phyloP scores from a whole-genome alignment of 2,113 vertebrate genomes.

The Papio anubis region DNA sequence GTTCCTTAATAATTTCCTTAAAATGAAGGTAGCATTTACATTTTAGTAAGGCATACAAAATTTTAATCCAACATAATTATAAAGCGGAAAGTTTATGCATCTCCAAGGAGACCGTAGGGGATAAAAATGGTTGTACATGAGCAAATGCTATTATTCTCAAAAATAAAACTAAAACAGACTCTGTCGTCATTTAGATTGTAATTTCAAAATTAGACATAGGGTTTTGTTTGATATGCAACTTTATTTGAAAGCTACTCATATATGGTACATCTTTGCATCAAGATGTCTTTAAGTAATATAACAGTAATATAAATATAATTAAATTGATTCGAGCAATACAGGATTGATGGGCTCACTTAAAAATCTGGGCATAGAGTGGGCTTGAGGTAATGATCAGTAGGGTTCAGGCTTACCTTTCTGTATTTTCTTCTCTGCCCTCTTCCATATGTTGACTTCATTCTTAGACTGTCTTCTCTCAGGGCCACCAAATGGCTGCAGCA shows the following conservation, averaged over 20 bases:
- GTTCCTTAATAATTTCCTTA: background rate
- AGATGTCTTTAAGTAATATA: background rate
- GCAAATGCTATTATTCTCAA: background rate
- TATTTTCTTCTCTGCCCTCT: background rate
- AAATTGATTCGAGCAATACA: background rate
- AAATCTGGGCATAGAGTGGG: background rate
- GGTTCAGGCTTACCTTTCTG: background rate
- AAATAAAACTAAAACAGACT: background rate
- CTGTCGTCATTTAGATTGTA: background rate
- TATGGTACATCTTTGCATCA: background rate
- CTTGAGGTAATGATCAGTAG: background rate
- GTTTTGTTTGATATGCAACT: background rate
- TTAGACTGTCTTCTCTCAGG: background rate
- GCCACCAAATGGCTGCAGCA: background rate
- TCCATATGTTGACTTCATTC: background rate
- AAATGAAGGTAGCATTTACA: background rate
- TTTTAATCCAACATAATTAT: background rate
- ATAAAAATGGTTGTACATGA: background rate
- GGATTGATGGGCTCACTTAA: background rate
- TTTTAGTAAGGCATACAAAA: background rate
- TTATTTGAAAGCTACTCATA: background rate
- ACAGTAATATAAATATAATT: background rate
- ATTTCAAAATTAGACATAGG: background rate
- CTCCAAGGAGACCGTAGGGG: background rate
- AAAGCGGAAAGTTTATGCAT: background rate